Base-by-base conservation (phyloP, 2,797 vertebrate genomes). In the Catostomus latipinnis region DNA sequence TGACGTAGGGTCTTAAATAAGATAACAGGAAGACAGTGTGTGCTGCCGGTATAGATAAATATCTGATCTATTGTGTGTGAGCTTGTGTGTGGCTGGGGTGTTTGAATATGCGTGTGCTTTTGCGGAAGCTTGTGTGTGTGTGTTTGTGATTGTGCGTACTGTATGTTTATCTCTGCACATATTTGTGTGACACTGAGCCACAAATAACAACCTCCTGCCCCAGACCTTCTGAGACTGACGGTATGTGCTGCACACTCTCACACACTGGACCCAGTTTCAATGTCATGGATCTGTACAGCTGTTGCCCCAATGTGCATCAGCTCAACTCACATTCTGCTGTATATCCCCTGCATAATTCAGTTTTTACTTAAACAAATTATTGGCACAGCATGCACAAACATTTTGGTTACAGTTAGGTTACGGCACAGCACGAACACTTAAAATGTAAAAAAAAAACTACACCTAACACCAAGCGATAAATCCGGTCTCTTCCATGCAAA, bases 11-110 rank as follows among this genome's bases (percentile, higher is more conserved):
- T 48, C 56, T 65, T 82, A 82, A 84, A 83, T 50, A 74, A 82
- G 80, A 84, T 76, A 77, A 83, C 80, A 83, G 84, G 84, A 86
- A 82, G 82, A 71, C 46, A 0, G 13, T 70, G 79, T 78, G 34
- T 63, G 78, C 76, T 45, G 74, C 62, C 6, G 48, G 61, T 67
- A 8, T 12, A 70, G 83, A 80, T 77, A 79, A 75, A 70, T 54
- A 83, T 83, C 83, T 45, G 12, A 66, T 72, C 56, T 34, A 69
- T 77, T 77, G 81, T 76, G 78, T 66, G 74, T 62, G 72, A 71
- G 71, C 82, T 45, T 50, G 68, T 57, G 63, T 14, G 60, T 49
- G 58, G 52, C 53, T 65, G 67, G 80, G 63, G 65, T 71, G 73
- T 80, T 69, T 82, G 60, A 77, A 76, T 45, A 78, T 62, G 57